Conservation (phyloP, 2,113 vertebrate genomes). For the Nycticorax nycticorax region DNA sequence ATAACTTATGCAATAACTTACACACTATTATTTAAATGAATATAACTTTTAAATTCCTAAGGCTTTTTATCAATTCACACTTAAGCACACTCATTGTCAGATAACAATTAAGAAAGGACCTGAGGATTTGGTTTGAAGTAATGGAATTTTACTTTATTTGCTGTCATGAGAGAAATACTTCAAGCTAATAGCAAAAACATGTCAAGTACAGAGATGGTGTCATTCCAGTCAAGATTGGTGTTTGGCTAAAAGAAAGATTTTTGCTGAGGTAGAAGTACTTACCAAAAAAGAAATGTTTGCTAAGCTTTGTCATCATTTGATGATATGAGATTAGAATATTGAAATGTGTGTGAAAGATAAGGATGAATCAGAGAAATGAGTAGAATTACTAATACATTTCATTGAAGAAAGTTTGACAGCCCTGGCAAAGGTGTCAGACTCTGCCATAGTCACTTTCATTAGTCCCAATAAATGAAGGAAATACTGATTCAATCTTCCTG, state of each 20-base stretch:
- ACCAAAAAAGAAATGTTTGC: not conserved
- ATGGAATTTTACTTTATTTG: not conserved
- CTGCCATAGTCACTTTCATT: not conserved
- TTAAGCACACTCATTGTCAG: not conserved
- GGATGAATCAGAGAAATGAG: not conserved
- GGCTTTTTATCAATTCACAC: not conserved
- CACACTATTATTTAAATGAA: not conserved
- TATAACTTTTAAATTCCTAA: not conserved
- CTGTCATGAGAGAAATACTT: not conserved
- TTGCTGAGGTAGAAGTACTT: not conserved
- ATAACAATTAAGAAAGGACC: not conserved
- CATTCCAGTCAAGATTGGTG: not conserved
- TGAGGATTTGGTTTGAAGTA: not conserved
- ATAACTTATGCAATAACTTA: not conserved
- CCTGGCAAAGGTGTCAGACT: not conserved
- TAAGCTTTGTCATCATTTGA: not conserved
- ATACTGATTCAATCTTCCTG: not conserved
- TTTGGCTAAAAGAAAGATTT: not conserved
- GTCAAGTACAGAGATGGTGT: not conserved
- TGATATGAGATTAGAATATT: not conserved
- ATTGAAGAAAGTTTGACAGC: not conserved
- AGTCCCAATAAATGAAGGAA: not conserved
- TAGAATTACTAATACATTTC: not conserved
- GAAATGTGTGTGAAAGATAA: not conserved
- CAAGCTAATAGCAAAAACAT: not conserved